phyloP scores from a whole-genome alignment of 2,113 vertebrate genomes.

The Clarias macrocephalus region DNA sequence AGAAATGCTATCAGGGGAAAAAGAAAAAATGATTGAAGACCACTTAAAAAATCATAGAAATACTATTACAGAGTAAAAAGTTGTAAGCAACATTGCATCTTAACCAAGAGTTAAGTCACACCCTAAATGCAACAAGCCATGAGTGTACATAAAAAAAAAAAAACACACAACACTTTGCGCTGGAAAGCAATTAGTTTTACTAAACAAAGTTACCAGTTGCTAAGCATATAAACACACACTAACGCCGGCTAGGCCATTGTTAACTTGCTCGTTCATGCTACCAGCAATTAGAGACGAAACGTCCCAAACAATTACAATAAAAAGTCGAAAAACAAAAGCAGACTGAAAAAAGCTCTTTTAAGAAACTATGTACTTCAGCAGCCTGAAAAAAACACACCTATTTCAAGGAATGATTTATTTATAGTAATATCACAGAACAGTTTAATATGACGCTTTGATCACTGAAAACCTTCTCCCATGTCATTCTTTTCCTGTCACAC shows the following conservation, averaged over 20 bases:
- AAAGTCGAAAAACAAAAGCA: background rate
- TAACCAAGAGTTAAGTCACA: background rate
- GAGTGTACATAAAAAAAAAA: background rate
- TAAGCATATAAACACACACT: background rate
- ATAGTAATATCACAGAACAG: background rate
- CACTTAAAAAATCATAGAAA: background rate
- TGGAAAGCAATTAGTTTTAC: background rate
- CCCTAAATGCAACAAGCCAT: background rate
- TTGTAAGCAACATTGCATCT: background rate
- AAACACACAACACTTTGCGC: background rate
- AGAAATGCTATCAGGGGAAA: too few relatives aligned
- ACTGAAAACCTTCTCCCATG: background rate
- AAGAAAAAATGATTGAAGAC: too few relatives aligned
- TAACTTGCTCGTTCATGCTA: background rate
- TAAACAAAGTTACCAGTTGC: background rate
- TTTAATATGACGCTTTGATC: background rate
- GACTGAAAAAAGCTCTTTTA: background rate
- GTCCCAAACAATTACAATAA: background rate
- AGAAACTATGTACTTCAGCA: background rate
- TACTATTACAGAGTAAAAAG: background rate
- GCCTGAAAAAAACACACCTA: background rate
- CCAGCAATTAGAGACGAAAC: background rate
- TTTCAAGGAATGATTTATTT: background rate
- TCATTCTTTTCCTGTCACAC: slow-evolving; percentile 14
- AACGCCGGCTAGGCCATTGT: background rate